Evolutionary conservation across 1,140 invertebrate genomes (phyloP).

Genomic region (Pseudoatta argentina): DNA sequence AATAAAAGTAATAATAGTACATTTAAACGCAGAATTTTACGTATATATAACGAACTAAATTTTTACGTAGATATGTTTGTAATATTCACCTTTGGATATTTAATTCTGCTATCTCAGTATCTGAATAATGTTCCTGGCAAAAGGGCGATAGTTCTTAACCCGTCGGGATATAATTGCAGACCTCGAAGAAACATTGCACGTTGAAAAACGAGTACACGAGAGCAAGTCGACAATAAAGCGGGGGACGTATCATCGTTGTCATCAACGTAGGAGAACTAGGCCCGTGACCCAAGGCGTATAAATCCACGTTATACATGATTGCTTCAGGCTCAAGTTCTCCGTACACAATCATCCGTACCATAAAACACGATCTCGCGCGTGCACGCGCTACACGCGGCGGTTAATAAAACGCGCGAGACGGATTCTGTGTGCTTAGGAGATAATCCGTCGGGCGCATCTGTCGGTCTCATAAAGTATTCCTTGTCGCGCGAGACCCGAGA

Average conservation of each 20-base stretch:
- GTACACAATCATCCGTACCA: slow-evolving; percentile 26
- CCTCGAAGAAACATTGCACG: background rate
- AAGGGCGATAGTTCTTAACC: background rate
- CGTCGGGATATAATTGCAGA: background rate
- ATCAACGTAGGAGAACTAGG: background rate
- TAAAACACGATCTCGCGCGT: slow-evolving; percentile 3
- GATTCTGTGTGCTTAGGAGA: slow-evolving; percentile 77
- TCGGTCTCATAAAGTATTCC: slow-evolving; percentile 81
- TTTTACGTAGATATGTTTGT: background rate
- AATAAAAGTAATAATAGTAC: no score
- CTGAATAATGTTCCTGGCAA: background rate
- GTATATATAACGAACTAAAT: background rate
- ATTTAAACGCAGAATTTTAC: background rate
- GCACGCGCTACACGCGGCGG: slow-evolving; percentile 7
- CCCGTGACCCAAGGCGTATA: slow-evolving; percentile 1
- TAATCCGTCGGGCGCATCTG: slow-evolving; percentile 81
- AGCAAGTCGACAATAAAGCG: slow-evolving; percentile 13
- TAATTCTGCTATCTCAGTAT: background rate
- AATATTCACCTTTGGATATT: background rate
- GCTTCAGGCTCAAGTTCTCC: slow-evolving; percentile 4
- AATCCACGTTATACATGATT: slow-evolving; percentile 11
- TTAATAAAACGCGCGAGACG: slow-evolving; percentile 76
- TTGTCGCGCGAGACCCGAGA: slow-evolving; percentile 41
- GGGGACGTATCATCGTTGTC: background rate
- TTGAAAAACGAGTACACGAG: background rate